Evolutionary conservation across 2,113 vertebrate genomes (phyloP).

Genomic region (Plecturocebus donacophilus): DNA sequence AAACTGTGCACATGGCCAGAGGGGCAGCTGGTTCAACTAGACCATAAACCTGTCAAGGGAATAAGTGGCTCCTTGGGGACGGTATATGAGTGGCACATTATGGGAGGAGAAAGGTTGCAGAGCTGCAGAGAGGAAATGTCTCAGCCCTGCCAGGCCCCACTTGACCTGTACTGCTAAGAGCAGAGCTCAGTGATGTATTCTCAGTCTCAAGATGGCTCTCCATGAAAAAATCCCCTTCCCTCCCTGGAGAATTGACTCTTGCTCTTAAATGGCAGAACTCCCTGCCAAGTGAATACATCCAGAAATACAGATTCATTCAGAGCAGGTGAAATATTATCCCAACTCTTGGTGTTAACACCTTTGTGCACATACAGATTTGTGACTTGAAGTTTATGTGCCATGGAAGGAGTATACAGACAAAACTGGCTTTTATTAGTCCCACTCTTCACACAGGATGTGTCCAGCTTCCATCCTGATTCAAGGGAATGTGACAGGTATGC

Average conservation of each 20-base stretch:
- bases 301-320: neutral
- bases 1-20: neutral
- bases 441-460: neutral
- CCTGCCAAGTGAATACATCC: neutral
- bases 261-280: slow-evolving; percentile 29
- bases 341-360: neutral
- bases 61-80: neutral
- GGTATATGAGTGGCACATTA: neutral
- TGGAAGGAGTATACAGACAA: neutral
- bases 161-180: neutral
- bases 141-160: neutral
- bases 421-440: neutral
- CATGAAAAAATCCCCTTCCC: neutral
- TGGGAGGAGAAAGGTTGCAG: neutral
- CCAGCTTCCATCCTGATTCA: neutral
- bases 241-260: neutral
- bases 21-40: neutral
- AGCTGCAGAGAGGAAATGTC: neutral
- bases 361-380: neutral
- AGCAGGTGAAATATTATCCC: neutral
- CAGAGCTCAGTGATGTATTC: neutral
- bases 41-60: neutral
- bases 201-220: neutral
- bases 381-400: neutral
- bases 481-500: neutral